Evolutionary conservation across 2,113 vertebrate genomes (phyloP).

Genomic region (Pseudonaja textilis): DNA sequence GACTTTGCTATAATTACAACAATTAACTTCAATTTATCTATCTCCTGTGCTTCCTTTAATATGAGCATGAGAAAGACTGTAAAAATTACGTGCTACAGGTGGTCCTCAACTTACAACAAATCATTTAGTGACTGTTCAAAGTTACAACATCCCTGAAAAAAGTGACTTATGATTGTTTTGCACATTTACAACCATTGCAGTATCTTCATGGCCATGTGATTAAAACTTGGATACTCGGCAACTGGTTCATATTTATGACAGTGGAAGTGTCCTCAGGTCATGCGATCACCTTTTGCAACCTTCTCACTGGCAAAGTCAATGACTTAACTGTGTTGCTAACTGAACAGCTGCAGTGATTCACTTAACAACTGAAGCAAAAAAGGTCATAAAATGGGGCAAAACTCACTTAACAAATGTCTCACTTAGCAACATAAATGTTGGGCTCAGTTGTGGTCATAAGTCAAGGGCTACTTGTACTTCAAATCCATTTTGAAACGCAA

Average conservation of each 20-base stretch:
- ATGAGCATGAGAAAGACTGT: neutral
- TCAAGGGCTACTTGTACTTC: neutral
- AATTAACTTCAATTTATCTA: neutral
- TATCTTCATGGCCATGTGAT: neutral
- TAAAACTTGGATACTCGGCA: neutral
- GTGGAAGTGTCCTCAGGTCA: neutral
- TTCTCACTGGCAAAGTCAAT: neutral
- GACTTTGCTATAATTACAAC: neutral
- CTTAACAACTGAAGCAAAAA: neutral
- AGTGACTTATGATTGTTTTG: neutral
- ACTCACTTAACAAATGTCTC: neutral
- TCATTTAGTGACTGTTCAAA: neutral
- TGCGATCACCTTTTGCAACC: neutral
- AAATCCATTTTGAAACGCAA: slow-evolving; percentile 3
- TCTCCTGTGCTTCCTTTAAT: slow-evolving; percentile 18
- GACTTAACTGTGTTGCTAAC: neutral
- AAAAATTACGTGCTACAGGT: slow-evolving; percentile 12
- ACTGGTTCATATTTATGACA: neutral
- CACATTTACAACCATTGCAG: neutral
- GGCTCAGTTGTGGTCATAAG: neutral
- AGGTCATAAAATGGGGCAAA: neutral
- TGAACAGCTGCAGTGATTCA: neutral
- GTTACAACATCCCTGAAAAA: neutral
- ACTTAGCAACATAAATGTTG: neutral
- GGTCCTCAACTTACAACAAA: neutral